Conservation (phyloP, 2,113 vertebrate genomes). For the Malurus melanocephalus region DNA sequence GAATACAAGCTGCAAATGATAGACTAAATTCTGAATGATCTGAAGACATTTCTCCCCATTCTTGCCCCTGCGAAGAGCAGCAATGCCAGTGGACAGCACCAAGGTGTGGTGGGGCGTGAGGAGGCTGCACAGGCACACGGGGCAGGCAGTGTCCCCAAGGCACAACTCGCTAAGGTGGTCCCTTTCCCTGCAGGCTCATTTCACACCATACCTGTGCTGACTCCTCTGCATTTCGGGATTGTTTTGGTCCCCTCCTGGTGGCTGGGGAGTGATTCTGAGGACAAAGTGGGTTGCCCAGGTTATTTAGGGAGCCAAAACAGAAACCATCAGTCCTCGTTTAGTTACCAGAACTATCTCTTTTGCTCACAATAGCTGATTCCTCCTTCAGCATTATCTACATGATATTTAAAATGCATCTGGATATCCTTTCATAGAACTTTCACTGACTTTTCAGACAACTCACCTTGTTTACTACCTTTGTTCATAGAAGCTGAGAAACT, state of each 20-base stretch:
- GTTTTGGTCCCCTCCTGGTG: accelerated
- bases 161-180: neutral
- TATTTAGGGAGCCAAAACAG: neutral
- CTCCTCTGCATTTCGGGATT: neutral
- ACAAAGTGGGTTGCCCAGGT: neutral
- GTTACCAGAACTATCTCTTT: neutral
- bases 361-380: neutral
- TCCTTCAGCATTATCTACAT: neutral
- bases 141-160: neutral
- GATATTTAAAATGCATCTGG: neutral
- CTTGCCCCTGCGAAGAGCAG: neutral
- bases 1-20: neutral
- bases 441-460: neutral
- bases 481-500: neutral
- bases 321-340: neutral
- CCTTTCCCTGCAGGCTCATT: neutral
- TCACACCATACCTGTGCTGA: neutral
- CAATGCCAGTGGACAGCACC: neutral
- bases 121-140: neutral
- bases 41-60: neutral
- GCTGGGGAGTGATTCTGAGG: neutral
- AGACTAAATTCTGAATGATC: neutral
- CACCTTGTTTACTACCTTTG: neutral
- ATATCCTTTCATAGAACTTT: neutral
- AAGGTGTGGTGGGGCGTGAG: neutral